These are phyloP conservation scores for Beris morrisii DNA, from an alignment of 2,888 invertebrate genomes.

Conservation along the genomic window DNA sequence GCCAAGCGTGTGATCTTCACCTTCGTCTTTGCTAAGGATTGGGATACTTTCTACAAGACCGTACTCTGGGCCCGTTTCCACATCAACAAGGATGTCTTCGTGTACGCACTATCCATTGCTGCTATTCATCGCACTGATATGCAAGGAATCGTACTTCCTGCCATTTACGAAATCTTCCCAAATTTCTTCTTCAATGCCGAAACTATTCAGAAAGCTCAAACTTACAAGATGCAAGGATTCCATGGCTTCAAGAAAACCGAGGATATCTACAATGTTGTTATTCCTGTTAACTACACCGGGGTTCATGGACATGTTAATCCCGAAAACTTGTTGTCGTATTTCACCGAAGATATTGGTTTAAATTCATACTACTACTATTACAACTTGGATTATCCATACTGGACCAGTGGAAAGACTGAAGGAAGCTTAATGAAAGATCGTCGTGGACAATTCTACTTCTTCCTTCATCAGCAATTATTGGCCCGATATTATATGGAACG, in stretches of 20 bases:
- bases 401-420: slow-evolving; percentile 61
- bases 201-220: slow-evolving; percentile 57
- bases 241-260: slow-evolving; percentile 57
- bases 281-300: slow-evolving; percentile 70
- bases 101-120: slow-evolving; percentile 64
- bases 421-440: slow-evolving; percentile 48
- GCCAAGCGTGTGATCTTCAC: slow-evolving; percentile 66
- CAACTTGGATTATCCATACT: slow-evolving; percentile 70
- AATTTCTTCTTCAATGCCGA: slow-evolving; percentile 65
- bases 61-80: slow-evolving; percentile 68
- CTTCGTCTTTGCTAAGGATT: slow-evolving; percentile 71
- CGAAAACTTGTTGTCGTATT: slow-evolving; percentile 68
- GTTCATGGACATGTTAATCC: slow-evolving; percentile 61
- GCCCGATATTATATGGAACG: slow-evolving; percentile 61
- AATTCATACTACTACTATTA: slow-evolving; percentile 71
- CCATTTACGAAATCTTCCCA: slow-evolving; percentile 68
- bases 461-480: slow-evolving; percentile 57
- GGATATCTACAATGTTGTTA: slow-evolving; percentile 61
- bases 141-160: slow-evolving; percentile 63
- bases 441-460: slow-evolving; percentile 59
- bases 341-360: slow-evolving; percentile 75
- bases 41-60: slow-evolving; percentile 71
- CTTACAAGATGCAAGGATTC: slow-evolving; percentile 63
- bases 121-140: slow-evolving; percentile 63
- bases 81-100: slow-evolving; percentile 65